Percentiles rank a stretch among this genome's conserved stretches.
phyloP scores from a whole-genome alignment of 2,797 vertebrate species.

The Cynodonichthys magdalenae region DNA sequence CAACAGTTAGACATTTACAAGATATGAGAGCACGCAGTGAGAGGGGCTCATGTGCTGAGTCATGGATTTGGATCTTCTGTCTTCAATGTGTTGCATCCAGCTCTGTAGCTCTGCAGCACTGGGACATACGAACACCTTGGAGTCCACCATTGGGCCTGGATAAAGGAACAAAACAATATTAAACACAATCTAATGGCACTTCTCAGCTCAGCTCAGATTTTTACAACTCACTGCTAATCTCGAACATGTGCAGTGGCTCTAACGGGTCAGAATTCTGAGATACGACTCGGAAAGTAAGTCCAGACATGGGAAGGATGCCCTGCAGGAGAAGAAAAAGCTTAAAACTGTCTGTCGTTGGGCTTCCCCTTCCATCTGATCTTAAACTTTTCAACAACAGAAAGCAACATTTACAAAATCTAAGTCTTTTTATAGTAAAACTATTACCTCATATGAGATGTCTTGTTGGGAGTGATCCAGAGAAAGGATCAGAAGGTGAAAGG shows the following conservation, averaged over 20 bases:
- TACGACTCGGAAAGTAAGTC: constrained; percentile 70
- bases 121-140: constrained; percentile 80
- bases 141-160: constrained; percentile 83
- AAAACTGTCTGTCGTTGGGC: background rate
- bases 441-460: constrained; percentile 84
- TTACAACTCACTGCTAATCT: constrained; percentile 83
- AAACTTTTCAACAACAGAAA: no score
- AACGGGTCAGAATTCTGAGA: constrained; percentile 48
- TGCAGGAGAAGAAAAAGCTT: constrained; percentile 42
- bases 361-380: no score
- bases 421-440: background rate
- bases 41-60: constrained; percentile 70
- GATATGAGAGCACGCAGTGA: constrained; percentile 77
- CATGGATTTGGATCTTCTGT: constrained; percentile 74
- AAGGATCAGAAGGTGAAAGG: constrained; percentile 85
- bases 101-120: constrained; percentile 67
- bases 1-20: constrained; percentile 59
- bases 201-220: background rate
- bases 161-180: constrained; percentile 4
- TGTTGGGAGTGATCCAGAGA: constrained; percentile 78
- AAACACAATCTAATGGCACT: background rate
- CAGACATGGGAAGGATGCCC: constrained; percentile 87
- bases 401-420: no score
- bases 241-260: constrained; percentile 72
- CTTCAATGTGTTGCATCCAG: constrained; percentile 80